Base-by-base conservation (phyloP, 2,888 invertebrate species). In the Sussaba pulchella region DNA sequence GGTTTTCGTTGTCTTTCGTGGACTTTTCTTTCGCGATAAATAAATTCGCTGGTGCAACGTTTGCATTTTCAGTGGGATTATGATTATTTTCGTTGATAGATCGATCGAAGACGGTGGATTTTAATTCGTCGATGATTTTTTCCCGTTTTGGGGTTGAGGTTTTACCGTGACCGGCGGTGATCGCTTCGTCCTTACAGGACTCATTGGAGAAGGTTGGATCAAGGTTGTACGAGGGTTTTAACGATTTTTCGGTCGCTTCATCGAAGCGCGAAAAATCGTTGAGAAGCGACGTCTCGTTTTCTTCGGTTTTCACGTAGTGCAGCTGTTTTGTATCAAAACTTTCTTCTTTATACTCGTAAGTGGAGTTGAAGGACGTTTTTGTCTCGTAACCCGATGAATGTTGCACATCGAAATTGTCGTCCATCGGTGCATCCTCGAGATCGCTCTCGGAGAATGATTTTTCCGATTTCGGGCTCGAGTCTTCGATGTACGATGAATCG, bases 371-470 rank as follows among this genome's bases (percentile, higher is more conserved):
- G 3, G 63, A 67, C 45, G 8, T 31, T 1, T 54, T 72, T 0
- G 17, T 64, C n/a, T 36, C 45, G 39, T 71, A 71, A 26, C 61
- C 57, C 14, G 63, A 72, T 0, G 72, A 54, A 8, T 67, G 19
- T 5, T 1, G 41, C 2, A 50, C 12, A 9, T 9, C n/a, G 5
- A 2, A 26, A 43, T 66, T n/a, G n/a, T 52, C 14, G 52, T n/a
- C 70, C 41, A 43, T 19, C 24, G 36, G 31, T 0, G 31, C 8
- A 0, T 24, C 26, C 1, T 63, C 52, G 9, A 45, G 2, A 36
- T 73, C 45, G 31, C 12, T 66, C 12, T 61, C 47, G 9, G 43
- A 52, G 9, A 3, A 57, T 12, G 64, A 69, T 26, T 57, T 19
- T 14, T n/a, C 47, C 10, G 52, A 24, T 3, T 41, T 17, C 24